Evolutionary conservation across 2,113 vertebrate genomes (phyloP), one percentile per base, ranked within the genome.

Genomic region (Rhinopomastus cyanomelas): DNA sequence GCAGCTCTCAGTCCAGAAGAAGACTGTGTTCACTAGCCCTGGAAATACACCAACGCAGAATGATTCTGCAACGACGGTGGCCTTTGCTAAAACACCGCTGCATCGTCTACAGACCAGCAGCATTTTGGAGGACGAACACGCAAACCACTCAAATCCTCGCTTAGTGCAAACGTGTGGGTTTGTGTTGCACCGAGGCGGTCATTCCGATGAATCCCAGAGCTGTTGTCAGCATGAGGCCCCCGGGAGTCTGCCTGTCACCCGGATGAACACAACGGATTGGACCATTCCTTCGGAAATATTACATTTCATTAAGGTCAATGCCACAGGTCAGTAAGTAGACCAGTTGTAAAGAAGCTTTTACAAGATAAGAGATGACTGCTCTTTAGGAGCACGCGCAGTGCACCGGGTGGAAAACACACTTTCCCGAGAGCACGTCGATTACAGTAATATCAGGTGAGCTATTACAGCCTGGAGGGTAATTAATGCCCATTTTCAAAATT

Each of bases 401-500:
- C 61, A 73, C 34, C 77, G 79, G 75, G 86, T 85, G 73, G 85
- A 96, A 96, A 94, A 92, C 87, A 82, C 37, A 78, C 68, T 92
- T 95, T 95, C 94, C 80, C 94, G 92, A 80, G 94, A 91, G 77
- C 79, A 75, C 72, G 84, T 91, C 80, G 90, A 81, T 92, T 87
- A 76, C 51, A 95, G 72, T 78, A 84, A 88, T 85, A 92, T 26
- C 67, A 92, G 85, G 65, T 94, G 92, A 95, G 85, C 62, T 95
- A 91, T 85, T 91, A 85, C 42, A 94, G 74, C 49, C 89, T 65
- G 55, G 83, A 95, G 83, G 91, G 57, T 96, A 95, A 95, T 95
- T 95, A 94, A 95, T 88, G 81, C 66, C 78, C 83, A 94, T 94
- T 95, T 93, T 95, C 65, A 78, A 95, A 96, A 95, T 95, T 95